These are phyloP conservation scores for Thymallus thymallus DNA, from an alignment of 2,113 vertebrate genomes.

Conservation along the genomic window DNA sequence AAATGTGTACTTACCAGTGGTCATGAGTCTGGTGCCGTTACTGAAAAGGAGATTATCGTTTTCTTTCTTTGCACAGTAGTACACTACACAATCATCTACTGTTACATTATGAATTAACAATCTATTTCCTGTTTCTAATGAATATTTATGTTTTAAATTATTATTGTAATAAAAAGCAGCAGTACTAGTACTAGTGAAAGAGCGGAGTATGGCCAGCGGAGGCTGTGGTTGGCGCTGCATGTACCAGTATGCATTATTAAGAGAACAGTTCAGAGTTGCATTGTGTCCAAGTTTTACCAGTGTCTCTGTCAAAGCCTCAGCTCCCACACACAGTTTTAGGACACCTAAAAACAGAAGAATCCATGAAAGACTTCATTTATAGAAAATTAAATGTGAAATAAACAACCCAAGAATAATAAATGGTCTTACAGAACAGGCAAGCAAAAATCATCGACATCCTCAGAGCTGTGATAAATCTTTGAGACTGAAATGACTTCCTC, in stretches of 20 bases:
- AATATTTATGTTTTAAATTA: neutral
- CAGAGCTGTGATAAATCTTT: too few species aligned
- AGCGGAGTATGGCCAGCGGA: neutral
- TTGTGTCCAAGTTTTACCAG: neutral
- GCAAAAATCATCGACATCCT: too few species aligned
- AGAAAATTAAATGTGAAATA: neutral
- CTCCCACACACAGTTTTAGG: neutral
- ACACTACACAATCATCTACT: neutral
- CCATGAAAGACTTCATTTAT: neutral
- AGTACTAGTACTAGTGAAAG: too few species aligned
- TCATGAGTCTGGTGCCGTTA: too few species aligned
- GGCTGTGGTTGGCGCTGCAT: neutral
- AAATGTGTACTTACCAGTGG: too few species aligned
- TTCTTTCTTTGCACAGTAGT: neutral
- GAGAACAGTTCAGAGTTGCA: neutral
- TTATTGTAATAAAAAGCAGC: neutral
- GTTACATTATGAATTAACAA: neutral
- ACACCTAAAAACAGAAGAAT: slow-evolving; percentile 1
- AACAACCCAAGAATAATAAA: neutral
- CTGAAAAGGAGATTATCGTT: too few species aligned
- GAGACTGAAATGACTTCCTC: too few species aligned
- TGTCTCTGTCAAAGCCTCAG: neutral
- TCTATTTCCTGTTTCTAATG: neutral
- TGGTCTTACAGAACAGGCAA: too few species aligned
- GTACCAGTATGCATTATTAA: neutral